Conservation (phyloP, 2,113 vertebrate species). For the Hydrolagus affinis region DNA sequence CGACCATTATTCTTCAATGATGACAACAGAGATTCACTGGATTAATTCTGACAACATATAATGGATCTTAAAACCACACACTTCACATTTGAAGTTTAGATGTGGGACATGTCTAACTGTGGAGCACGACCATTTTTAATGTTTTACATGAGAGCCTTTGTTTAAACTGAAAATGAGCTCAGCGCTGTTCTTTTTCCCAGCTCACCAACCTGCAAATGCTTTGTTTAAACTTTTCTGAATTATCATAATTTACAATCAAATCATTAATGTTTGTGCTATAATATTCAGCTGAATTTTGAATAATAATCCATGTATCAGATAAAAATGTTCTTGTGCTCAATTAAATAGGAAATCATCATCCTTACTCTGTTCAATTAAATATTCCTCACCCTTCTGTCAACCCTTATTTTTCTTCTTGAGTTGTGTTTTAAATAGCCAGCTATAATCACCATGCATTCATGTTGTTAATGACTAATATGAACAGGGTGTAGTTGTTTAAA, state of each 20-base stretch:
- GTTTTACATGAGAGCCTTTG: too few species aligned
- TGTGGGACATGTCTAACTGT: too few species aligned
- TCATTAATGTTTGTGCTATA: background rate
- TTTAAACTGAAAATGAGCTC: background rate
- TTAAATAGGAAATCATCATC: constrained; percentile 5
- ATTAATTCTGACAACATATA: background rate
- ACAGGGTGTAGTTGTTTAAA: background rate
- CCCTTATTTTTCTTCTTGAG: background rate
- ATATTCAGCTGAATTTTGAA: constrained; percentile 16
- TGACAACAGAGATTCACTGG: too few species aligned
- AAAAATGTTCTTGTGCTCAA: background rate
- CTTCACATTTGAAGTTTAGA: too few species aligned
- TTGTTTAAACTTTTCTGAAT: background rate
- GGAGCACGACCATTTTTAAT: too few species aligned
- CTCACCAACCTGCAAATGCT: background rate
- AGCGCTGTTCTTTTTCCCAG: background rate
- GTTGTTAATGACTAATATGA: background rate
- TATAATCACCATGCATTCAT: constrained; percentile 5
- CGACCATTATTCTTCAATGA: too few species aligned
- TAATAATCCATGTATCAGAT: background rate
- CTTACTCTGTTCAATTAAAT: background rate
- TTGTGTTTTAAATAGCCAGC: constrained; percentile 2
- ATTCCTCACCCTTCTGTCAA: background rate
- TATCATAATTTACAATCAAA: background rate
- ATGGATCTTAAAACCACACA: too few species aligned